A percentile compares a stretch with the other conserved stretches of the same genome.
phyloP scores from a whole-genome alignment of 2,797 vertebrate species.

The Anabacerthia variegaticeps region DNA sequence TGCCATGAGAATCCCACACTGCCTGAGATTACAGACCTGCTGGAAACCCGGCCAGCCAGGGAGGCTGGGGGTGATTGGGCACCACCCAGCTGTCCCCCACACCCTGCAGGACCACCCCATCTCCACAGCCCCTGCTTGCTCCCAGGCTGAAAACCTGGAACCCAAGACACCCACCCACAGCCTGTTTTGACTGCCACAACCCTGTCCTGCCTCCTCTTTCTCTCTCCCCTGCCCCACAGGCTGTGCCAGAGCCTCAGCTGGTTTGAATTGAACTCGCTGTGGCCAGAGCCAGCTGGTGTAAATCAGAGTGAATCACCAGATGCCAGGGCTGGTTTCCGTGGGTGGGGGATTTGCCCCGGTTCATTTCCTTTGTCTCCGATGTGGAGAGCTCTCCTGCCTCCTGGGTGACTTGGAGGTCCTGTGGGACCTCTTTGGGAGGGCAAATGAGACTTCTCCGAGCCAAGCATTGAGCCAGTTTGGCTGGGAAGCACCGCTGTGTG shows the following conservation, averaged over 20 bases:
- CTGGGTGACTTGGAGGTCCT: background rate
- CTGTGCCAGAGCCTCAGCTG: background rate
- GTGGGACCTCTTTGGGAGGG: background rate
- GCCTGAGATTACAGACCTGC: background rate
- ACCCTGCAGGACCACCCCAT: background rate
- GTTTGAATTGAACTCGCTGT: background rate
- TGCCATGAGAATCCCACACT: rapidly evolving
- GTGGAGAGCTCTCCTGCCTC: background rate
- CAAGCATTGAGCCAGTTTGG: background rate
- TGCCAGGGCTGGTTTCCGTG: background rate
- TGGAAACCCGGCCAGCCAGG: background rate
- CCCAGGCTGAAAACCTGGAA: background rate
- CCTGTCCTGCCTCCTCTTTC: background rate
- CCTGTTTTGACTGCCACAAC: background rate
- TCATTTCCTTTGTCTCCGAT: background rate
- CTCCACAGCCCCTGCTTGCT: background rate
- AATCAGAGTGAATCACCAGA: background rate
- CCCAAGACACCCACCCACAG: background rate
- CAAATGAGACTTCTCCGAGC: background rate
- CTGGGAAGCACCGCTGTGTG: background rate
- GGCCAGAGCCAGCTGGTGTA: background rate
- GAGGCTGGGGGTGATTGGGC: background rate
- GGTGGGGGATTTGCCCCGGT: background rate
- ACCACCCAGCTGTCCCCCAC: background rate
- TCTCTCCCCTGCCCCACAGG: background rate